phyloP scores from a whole-genome alignment of 2,888 invertebrate species.

The Zhengitettix transpicula region DNA sequence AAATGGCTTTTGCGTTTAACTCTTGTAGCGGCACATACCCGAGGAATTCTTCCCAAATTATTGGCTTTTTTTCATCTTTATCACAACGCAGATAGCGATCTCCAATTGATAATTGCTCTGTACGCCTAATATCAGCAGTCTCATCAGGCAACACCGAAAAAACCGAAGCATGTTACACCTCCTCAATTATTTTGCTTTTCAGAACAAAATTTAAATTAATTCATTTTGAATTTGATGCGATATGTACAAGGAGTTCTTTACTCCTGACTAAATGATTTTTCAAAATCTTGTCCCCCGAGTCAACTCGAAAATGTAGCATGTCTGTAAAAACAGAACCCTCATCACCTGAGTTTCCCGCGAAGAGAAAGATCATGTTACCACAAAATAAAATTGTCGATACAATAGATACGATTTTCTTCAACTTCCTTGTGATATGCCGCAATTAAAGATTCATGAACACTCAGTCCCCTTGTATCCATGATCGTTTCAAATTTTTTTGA shows the following conservation, averaged over 20 bases:
- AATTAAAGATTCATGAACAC: not conserved
- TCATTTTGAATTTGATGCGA: not conserved
- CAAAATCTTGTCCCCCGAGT: conserved; percentile 1
- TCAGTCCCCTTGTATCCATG: not conserved
- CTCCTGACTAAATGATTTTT: conserved; percentile 2
- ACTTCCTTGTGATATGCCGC: conserved; percentile 1
- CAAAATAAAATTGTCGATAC: conserved; percentile 3
- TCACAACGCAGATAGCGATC: conserved; percentile 2
- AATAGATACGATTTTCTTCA: conserved; percentile 1
- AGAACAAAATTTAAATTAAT: not conserved
- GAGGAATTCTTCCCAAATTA: conserved; percentile 2
- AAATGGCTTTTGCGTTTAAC: not conserved
- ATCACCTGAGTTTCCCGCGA: no score
- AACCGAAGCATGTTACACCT: conserved; percentile 8
- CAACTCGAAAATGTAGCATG: conserved; percentile 2
- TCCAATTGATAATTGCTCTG: conserved; percentile 18
- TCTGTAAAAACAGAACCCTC: conserved; percentile 3
- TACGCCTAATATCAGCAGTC: conserved; percentile 17
- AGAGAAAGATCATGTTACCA: no score
- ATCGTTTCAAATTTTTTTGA: not conserved
- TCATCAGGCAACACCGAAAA: conserved; percentile 18
- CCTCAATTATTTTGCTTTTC: not conserved
- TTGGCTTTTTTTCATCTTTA: not conserved
- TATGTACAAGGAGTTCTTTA: not conserved
- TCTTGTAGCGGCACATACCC: not conserved